Base-by-base conservation (phyloP, 2,888 invertebrate genomes). In the Agonum fuliginosum region DNA sequence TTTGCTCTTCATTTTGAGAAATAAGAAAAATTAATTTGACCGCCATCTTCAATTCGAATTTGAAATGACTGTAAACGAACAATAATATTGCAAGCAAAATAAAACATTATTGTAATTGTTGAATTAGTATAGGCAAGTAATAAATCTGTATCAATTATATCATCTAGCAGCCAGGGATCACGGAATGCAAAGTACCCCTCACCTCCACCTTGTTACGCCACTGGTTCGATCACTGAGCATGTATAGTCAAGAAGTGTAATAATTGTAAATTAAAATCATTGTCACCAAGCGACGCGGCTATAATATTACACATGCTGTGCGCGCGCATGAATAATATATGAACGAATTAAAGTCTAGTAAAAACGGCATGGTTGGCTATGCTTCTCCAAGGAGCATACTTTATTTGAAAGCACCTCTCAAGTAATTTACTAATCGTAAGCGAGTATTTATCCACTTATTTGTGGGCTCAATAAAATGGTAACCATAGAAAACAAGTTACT, bases 371-470 rank as follows among this genome's bases (percentile, higher is more conserved):
- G 17, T 6, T 2, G 34, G 30, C 19, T 12, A n/a, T 54, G 54
- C 54, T 54, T 1, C 46, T 14, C 54, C 10, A 54, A 24, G 8
- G 8, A 72, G 48, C 51, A 24, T 72, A 72, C 58, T 54, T 72
- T 72, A 72, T 72, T 54, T 22, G 51, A 48, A 69, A 69, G 19
- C 41, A 51, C 34, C 51, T 51, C 71, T 71, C 4, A 48, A 71
- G 51, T 72, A 34, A 72, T 72, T 72, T 72, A 72, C 72, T 72
- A 72, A 72, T 54, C 58, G 72, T 58, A 72, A 34, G 34, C 58
- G 72, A 24, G 54, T 58, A 58, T 37, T 72, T 72, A 72, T 72
- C 22, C 54, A 54, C 54, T 54, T 54, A 72, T 72, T 54, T 72
- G 72, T 72, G 37, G 54, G 34, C 54, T 72, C 54, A 54, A 72